Evolutionary conservation across 2,797 vertebrate genomes (phyloP), one percentile per base, ranked within the genome.

Genomic region (Oceanodroma leucorhoa): DNA sequence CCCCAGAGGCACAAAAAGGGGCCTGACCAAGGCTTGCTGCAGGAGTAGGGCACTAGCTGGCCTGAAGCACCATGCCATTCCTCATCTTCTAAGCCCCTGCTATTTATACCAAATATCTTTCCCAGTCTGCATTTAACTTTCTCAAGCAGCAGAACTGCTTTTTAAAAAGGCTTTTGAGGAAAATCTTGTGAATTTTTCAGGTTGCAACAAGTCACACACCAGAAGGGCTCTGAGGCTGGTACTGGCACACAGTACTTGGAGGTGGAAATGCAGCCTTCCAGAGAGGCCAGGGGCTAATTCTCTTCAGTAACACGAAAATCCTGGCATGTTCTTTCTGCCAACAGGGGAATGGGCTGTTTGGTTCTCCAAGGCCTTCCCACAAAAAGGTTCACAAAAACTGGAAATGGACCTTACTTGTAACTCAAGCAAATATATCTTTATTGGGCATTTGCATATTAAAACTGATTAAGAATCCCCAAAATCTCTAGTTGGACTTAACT

Each of bases 171-270:
- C 73, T 93, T 92, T 94, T 76, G 80, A 90, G 75, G 90, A 92
- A 84, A 94, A 89, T 64, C 70, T 72, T 95, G 83, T 90, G 81
- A 94, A 55, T 93, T 84, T 81, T 93, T 94, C 94, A 94, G 90
- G 93, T 96, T 96, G 83, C 89, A 93, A 82, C 77, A 94, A 95
- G 92, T 89, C 92, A 79, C 88, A 89, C 70, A 66, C 64, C 93
- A 94, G 92, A 87, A 93, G 90, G 83, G 80, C 60, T 95, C 70
- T 48, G 77, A 92, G 86, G 51, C 88, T 95, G 83, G 61, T 90
- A 94, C 80, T 80, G 83, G 81, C 83, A 70, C 38, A 83, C 26
- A 79, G 54, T 38, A 53, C 93, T 67, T 50, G 45, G 88, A 89
- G 73, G 71, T 93, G 55, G 60, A 92, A 95, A 80, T 50, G 21